A percentile compares a stretch with the other conserved stretches of the same genome.
phyloP scores from a whole-genome alignment of 2,888 invertebrate species.

The Hydroisotoma schaefferi region DNA sequence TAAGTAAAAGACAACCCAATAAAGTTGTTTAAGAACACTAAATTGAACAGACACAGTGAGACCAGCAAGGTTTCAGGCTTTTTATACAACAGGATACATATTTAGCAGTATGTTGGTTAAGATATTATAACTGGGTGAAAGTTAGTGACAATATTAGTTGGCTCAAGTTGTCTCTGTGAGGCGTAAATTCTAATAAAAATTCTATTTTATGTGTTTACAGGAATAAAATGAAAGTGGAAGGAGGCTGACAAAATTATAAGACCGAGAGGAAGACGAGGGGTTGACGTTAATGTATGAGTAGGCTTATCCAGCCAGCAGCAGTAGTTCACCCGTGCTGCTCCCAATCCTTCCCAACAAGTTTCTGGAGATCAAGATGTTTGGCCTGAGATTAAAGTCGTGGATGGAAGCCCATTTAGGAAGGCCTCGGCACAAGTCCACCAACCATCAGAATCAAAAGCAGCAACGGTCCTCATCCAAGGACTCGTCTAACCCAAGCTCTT shows the following conservation, averaged over 20 bases:
- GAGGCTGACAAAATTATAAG: slow-evolving; percentile 11
- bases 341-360: slow-evolving; percentile 15
- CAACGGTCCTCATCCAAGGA: slow-evolving; percentile 29
- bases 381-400: slow-evolving; percentile 48
- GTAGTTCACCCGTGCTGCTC: slow-evolving; percentile 6
- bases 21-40: too few species aligned
- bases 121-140: neutral
- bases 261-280: neutral
- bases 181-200: slow-evolving; percentile 42
- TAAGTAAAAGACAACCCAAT: neutral
- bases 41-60: too few species aligned
- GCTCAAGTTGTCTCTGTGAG: slow-evolving; percentile 11
- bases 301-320: slow-evolving; percentile 9
- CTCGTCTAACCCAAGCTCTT: slow-evolving; percentile 6
- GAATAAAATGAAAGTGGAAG: slow-evolving; percentile 35
- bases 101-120: neutral
- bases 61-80: neutral
- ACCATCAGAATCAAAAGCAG: slow-evolving; percentile 28
- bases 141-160: neutral
- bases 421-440: slow-evolving; percentile 41
- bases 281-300: slow-evolving; percentile 15
- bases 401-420: slow-evolving; percentile 49
- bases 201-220: slow-evolving; percentile 43
- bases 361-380: slow-evolving; percentile 47
- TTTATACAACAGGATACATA: neutral